These are phyloP conservation scores for Lepus americanus DNA, from an alignment of 2,113 vertebrate species.

Conservation along the genomic window DNA sequence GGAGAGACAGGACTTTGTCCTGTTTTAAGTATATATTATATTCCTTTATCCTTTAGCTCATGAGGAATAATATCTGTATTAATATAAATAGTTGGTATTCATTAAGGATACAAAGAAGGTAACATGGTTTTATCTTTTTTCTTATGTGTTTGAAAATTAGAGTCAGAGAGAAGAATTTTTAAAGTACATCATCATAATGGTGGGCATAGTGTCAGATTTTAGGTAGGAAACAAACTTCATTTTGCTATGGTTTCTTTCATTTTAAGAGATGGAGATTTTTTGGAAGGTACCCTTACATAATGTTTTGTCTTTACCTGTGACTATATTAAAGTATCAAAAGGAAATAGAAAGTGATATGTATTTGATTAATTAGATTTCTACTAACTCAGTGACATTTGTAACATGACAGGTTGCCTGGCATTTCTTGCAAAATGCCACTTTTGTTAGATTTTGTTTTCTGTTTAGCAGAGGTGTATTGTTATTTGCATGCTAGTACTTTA, in stretches of 20 bases:
- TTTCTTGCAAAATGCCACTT: conserved; percentile 41
- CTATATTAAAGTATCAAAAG: background rate
- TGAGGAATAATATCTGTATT: background rate
- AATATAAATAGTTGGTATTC: conserved; percentile 47
- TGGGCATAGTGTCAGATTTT: conserved; percentile 5
- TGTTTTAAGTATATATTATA: background rate
- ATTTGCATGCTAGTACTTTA: conserved; percentile 55
- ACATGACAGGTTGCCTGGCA: background rate
- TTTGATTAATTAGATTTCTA: conserved; percentile 60
- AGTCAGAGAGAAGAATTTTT: conserved; percentile 40
- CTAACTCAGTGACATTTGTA: conserved; percentile 46
- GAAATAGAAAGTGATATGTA: conserved; percentile 48
- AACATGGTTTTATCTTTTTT: background rate
- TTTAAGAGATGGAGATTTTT: conserved; percentile 48
- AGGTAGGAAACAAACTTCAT: conserved; percentile 30
- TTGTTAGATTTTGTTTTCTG: conserved; percentile 8
- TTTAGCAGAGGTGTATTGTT: conserved; percentile 12
- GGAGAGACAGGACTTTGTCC: background rate
- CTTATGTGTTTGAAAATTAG: background rate
- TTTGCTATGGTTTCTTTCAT: conserved; percentile 43
- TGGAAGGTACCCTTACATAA: background rate
- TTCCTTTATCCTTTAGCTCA: background rate
- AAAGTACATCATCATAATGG: background rate
- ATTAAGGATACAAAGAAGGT: conserved; percentile 34
- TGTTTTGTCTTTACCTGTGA: background rate